Base-by-base conservation (phyloP, 1,140 invertebrate genomes). In the Pectinophora gossypiella region DNA sequence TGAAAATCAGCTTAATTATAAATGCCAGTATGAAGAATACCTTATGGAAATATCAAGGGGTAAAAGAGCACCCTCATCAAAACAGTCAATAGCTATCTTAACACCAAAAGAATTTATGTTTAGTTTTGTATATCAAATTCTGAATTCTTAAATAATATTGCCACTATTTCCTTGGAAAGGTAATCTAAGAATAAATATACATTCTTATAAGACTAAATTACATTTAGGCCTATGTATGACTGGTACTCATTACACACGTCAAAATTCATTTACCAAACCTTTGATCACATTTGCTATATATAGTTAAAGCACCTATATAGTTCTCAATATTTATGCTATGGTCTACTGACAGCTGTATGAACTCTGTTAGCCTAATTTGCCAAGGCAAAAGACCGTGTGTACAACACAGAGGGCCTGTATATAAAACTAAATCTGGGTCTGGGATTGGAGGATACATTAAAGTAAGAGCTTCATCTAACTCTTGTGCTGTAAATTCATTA, bases 311-410 rank as follows among this genome's bases (percentile, higher is more conserved):
- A 66, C 88, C 63, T 59, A 90, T 49, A 83, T 91, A 93, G 55
- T 87, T 81, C 43, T 89, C 73, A 48, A 89, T 75, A 57, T 81
- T 87, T 58, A 93, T 55, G 68, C 71, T 87, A 68, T 89, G 77
- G 61, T 90, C 87, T 53, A 85, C 70, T 56, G 88, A 85, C 59
- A 92, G 61, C 78, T 87, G 90, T 78, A 92, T 74, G 81, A 94
- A 93, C 86, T 93, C 92, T 23, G 92, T 92, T 40, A 92, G 67
- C 85, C 90, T 89, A 62, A 92, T 91, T 64, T 94, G 92, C 93
- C 93, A 94, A 32, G 92, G 93, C 15, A 93, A 78, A 72, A 93
- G 85, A 51, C 91, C 92, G 70, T 89, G 89, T 32, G 91, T 91
- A 53, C 80, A 89, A 61, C 90, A 90, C 32, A 77, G 62, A 18